Evolutionary conservation across 2,888 invertebrate genomes (phyloP).

Genomic region (Tuberolachnus salignus): DNA sequence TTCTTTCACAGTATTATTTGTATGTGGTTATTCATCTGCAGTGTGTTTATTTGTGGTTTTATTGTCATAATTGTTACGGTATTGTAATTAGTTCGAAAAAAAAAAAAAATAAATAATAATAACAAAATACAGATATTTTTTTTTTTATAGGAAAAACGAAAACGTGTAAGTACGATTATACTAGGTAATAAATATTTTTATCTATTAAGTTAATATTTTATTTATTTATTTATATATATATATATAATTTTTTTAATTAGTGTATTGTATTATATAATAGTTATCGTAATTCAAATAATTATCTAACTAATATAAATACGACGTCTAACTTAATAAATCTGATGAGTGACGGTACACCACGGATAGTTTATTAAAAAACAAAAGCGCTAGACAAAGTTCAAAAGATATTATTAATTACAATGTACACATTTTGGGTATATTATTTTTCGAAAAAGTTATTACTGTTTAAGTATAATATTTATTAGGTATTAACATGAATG

Average conservation of each 20-base stretch:
- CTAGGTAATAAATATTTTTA: not conserved
- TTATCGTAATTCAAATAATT: slow-evolving; percentile 42
- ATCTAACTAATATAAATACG: slow-evolving; percentile 36
- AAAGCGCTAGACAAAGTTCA: slow-evolving; percentile 53
- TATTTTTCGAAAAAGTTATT: slow-evolving; percentile 20
- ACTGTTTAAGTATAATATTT: slow-evolving; percentile 23
- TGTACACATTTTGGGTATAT: slow-evolving; percentile 49
- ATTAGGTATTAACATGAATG: slow-evolving; percentile 8
- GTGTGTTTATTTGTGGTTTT: slow-evolving; percentile 22
- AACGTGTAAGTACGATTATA: not conserved
- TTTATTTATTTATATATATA: too few relatives aligned
- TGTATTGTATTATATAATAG: slow-evolving; percentile 35
- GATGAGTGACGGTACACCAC: slow-evolving; percentile 21
- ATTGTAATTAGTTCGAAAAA: slow-evolving; percentile 4
- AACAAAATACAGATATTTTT: slow-evolving; percentile 18
- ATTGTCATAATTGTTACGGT: slow-evolving; percentile 39
- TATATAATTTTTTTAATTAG: slow-evolving; percentile 21
- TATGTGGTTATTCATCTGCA: too few relatives aligned
- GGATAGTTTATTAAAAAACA: slow-evolving; percentile 26
- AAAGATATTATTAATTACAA: slow-evolving; percentile 47
- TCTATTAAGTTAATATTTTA: slow-evolving; percentile 21
- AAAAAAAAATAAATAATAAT: slow-evolving; percentile 11
- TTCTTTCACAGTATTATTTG: too few relatives aligned
- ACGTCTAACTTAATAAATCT: slow-evolving; percentile 47
- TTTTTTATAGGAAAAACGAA: slow-evolving; percentile 17